Evolutionary conservation across 2,888 invertebrate species (phyloP).

Genomic region (Anorthoa munda): DNA sequence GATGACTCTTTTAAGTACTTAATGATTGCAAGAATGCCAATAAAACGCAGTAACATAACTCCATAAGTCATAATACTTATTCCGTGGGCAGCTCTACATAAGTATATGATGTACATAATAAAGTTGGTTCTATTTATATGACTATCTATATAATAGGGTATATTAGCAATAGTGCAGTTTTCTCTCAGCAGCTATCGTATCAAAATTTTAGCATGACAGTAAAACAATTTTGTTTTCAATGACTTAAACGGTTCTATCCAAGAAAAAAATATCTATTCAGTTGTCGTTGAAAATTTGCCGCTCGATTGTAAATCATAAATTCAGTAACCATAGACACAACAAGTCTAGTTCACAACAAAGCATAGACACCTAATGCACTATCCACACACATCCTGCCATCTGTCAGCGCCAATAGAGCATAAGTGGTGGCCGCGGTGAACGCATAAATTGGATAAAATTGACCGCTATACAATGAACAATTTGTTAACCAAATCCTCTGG

Average conservation of each 20-base stretch:
- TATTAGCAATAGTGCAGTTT: too few relatives aligned
- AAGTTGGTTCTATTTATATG: too few relatives aligned
- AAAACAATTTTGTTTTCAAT: too few relatives aligned
- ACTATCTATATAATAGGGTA: too few relatives aligned
- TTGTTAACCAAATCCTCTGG: slow-evolving; percentile 74
- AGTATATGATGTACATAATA: not conserved
- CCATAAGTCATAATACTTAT: not conserved
- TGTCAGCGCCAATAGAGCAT: slow-evolving; percentile 78
- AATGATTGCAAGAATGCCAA: not conserved
- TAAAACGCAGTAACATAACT: not conserved
- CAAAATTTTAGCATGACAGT: too few relatives aligned
- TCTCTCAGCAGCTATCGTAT: too few relatives aligned
- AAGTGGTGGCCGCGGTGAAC: slow-evolving; percentile 76
- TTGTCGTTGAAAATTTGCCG: not conserved
- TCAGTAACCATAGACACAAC: slow-evolving; percentile 19
- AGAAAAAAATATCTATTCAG: too few relatives aligned
- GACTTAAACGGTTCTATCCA: too few relatives aligned
- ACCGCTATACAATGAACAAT: slow-evolving; percentile 74
- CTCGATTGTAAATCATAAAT: slow-evolving; percentile 10
- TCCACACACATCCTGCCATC: slow-evolving; percentile 80
- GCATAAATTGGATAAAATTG: slow-evolving; percentile 88
- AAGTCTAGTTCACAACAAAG: slow-evolving; percentile 35
- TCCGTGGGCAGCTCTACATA: not conserved
- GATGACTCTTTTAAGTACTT: slow-evolving; percentile 8
- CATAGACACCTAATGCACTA: slow-evolving; percentile 71